Percentiles rank a stretch among this genome's conserved stretches.
phyloP scores from a whole-genome alignment of 1,140 invertebrate species.

The Conopomorpha cramerella region DNA sequence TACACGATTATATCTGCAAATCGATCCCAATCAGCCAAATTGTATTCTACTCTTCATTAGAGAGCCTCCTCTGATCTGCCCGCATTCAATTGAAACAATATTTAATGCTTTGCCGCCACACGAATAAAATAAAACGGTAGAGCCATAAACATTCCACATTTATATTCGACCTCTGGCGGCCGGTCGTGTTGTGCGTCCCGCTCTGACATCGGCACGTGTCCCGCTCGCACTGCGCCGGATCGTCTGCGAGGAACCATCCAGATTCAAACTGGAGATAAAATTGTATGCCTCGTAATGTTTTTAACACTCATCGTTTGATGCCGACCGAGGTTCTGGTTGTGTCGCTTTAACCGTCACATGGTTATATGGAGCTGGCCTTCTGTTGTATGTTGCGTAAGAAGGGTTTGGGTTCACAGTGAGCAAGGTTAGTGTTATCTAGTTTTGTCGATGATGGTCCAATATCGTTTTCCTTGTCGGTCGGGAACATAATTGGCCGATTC shows the following conservation, averaged over 20 bases:
- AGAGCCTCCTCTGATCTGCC: conserved; percentile 31
- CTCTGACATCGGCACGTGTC: conserved; percentile 17
- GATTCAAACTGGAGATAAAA: conserved; percentile 45
- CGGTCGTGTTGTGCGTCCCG: conserved; percentile 24
- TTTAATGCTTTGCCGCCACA: conserved; percentile 44
- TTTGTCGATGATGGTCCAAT: no score
- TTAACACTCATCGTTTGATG: no score
- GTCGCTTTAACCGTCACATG: conserved; percentile 48
- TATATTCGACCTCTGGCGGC: conserved; percentile 52
- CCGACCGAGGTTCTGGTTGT: no score
- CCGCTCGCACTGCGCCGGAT: conserved; percentile 32
- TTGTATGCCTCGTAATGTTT: conserved; percentile 53
- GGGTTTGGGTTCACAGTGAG: no score
- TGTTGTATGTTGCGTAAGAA: no score
- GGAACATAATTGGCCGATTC: no score
- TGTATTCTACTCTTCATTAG: conserved; percentile 46
- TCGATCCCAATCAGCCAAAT: conserved; percentile 36
- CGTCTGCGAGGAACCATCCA: conserved; percentile 45
- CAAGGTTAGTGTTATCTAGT: no score
- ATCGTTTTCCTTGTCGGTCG: no score
- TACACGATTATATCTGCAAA: conserved; percentile 16
- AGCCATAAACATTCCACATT: conserved; percentile 59
- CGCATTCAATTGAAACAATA: conserved; percentile 58
- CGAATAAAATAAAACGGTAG: conserved; percentile 57
- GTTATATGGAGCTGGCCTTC: no score